Evolutionary conservation across 2,888 invertebrate species (phyloP).

Genomic region (Eudasyphora cyanicolor): DNA sequence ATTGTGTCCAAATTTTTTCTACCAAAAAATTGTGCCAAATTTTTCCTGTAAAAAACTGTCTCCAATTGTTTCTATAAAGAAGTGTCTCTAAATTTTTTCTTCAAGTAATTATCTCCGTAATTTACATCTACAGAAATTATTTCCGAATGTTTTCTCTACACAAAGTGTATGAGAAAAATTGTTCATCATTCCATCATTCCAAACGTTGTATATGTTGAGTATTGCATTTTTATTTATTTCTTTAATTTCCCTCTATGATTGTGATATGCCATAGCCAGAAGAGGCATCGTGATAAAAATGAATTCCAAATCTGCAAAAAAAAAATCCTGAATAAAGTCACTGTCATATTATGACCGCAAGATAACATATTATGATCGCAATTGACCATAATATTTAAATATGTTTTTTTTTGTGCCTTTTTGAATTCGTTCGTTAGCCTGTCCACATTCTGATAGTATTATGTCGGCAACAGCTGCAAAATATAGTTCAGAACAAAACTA

Average conservation of each 20-base stretch:
- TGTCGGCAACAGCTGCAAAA: constrained; percentile 52
- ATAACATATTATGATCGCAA: constrained; percentile 66
- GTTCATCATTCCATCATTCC: too few species aligned
- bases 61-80: too few species aligned
- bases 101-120: too few species aligned
- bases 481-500: constrained; percentile 13
- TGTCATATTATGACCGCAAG: constrained; percentile 66
- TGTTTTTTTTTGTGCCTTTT: neutral
- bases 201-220: too few species aligned
- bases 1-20: too few species aligned
- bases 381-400: constrained; percentile 19
- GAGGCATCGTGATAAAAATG: neutral
- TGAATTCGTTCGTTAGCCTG: constrained; percentile 22
- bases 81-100: too few species aligned
- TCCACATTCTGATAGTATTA: constrained; percentile 24
- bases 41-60: too few species aligned
- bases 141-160: too few species aligned
- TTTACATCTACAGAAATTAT: too few species aligned
- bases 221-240: neutral
- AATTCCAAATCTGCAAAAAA: constrained; percentile 31
- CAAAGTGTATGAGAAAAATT: too few species aligned
- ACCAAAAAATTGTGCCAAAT: too few species aligned
- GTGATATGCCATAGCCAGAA: neutral
- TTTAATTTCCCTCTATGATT: neutral
- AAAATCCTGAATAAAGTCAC: constrained; percentile 55